Evolutionary conservation across 2,113 vertebrate genomes (phyloP).

Genomic region (Atractosteus spatula): DNA sequence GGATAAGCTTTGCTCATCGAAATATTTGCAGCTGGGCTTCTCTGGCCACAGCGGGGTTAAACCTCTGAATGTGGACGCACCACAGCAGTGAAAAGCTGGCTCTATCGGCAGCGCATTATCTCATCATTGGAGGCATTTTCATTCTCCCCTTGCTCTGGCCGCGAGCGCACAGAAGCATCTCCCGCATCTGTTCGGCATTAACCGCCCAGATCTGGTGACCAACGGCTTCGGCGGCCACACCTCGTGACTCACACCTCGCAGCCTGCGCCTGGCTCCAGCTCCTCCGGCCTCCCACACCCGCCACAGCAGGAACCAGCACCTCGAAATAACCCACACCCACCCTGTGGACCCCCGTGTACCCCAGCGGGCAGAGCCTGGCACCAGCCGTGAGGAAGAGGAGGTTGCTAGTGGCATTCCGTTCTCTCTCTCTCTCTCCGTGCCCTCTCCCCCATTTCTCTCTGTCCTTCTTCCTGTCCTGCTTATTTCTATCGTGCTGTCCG

Average conservation of each 20-base stretch:
- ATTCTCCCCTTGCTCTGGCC: conserved; percentile 15
- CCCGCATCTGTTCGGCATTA: conserved; percentile 68
- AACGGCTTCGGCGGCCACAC: conserved; percentile 46
- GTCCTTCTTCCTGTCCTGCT: no score
- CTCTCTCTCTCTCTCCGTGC: no score
- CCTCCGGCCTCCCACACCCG: neutral
- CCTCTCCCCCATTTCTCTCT: no score
- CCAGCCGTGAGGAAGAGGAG: no score
- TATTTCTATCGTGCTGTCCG: no score
- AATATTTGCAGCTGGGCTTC: no score
- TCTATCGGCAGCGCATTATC: conserved; percentile 59
- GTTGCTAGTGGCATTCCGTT: no score
- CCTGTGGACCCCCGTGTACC: no score
- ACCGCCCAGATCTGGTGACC: conserved; percentile 57
- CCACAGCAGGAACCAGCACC: neutral
- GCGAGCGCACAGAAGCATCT: conserved; percentile 56
- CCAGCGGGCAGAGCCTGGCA: no score
- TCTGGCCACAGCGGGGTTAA: neutral
- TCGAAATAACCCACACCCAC: no score
- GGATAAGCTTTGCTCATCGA: no score
- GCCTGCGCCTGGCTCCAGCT: neutral
- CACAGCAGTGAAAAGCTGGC: conserved; percentile 35
- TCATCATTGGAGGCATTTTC: conserved; percentile 61
- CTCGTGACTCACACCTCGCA: conserved; percentile 13
- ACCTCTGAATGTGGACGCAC: neutral